Percentiles rank a stretch among this genome's conserved stretches.
Evolutionary conservation across 2,888 invertebrate genomes (phyloP).

Genomic region (Junonia oenone): DNA sequence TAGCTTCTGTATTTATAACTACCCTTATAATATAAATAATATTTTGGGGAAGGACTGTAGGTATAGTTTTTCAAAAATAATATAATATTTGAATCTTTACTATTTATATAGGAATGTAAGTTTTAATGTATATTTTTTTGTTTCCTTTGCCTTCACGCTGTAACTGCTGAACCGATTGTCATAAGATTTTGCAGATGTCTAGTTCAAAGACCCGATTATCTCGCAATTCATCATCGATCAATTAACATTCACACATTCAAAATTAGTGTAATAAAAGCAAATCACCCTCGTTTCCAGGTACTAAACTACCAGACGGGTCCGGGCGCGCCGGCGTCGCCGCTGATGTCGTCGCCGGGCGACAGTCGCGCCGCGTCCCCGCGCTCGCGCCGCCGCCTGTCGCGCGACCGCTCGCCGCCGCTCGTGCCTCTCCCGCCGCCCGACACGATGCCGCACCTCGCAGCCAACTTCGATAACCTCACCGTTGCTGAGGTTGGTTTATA

Average conservation of each 20-base stretch:
- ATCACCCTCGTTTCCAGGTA: constrained; percentile 56
- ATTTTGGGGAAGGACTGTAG: too few species aligned
- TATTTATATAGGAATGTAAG: too few species aligned
- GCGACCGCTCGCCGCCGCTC: constrained; percentile 66
- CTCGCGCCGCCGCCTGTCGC: constrained; percentile 71
- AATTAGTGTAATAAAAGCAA: not conserved
- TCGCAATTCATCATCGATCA: too few species aligned
- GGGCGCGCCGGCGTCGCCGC: constrained; percentile 81
- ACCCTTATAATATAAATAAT: too few species aligned
- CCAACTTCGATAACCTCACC: constrained; percentile 66
- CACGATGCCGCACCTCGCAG: constrained; percentile 52
- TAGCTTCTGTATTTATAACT: too few species aligned
- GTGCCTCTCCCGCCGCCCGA: constrained; percentile 46
- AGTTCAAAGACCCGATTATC: too few species aligned
- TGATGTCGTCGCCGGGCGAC: constrained; percentile 88
- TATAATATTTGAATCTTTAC: too few species aligned
- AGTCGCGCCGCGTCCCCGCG: constrained; percentile 86
- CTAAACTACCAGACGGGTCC: constrained; percentile 60
- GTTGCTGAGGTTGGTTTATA: constrained; percentile 57
- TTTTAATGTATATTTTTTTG: too few species aligned
- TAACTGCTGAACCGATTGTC: too few species aligned
- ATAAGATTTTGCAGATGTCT: too few species aligned
- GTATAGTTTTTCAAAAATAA: too few species aligned
- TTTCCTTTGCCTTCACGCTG: too few species aligned
- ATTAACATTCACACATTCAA: not conserved